Evolutionary conservation across 2,888 invertebrate genomes (phyloP), one percentile per base, ranked within the genome.

Genomic region (Caenorhabditis uteleia): DNA sequence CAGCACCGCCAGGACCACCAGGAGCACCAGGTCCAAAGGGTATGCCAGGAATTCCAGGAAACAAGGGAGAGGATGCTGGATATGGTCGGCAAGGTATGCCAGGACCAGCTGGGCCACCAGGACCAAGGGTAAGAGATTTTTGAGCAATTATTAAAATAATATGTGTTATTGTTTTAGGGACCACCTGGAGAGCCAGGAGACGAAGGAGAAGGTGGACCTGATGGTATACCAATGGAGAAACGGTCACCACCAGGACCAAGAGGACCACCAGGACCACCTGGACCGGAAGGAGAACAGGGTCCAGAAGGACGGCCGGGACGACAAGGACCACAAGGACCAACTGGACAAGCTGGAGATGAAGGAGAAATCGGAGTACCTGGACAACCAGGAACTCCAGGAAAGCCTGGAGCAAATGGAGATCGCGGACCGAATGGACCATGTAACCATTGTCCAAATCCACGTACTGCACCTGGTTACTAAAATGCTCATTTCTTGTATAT

Each of bases 401-500:
- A 56, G 27, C 60, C 64, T 1, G 76, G 76, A 26, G 38, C 67
- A 14, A 57, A 58, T 18, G 76, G 76, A 20, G 57, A 42, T 8
- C 66, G 68, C 25, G 76, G 76, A 39, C 57, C 58, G 14, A 50
- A 69, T 14, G 76, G 76, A 2, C 68, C 74, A 0, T 76, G 76
- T 47, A 60, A 65, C 34, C 76, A 76, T 34, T 76, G 76, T 57
- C 69, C 76, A 7, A 70, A 70, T 14, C 76, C 76, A 5, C 42
- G 76, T 57, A 76, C 76, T 2, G 76, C 76, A 8, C 76, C 76
- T 47, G 76, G 76, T 39, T 76, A 76, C 42, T 76, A 62, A 68
- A n/a, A 3, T n/a, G n/a, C n/a, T n/a, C n/a, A n/a, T n/a, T n/a
- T n/a, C n/a, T n/a, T 50, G 23, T 33, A 23, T 45, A 31, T 51